These are phyloP conservation scores for Meteorus sp. DNA, from an alignment of 1,140 invertebrate genomes.

Conservation along the genomic window DNA sequence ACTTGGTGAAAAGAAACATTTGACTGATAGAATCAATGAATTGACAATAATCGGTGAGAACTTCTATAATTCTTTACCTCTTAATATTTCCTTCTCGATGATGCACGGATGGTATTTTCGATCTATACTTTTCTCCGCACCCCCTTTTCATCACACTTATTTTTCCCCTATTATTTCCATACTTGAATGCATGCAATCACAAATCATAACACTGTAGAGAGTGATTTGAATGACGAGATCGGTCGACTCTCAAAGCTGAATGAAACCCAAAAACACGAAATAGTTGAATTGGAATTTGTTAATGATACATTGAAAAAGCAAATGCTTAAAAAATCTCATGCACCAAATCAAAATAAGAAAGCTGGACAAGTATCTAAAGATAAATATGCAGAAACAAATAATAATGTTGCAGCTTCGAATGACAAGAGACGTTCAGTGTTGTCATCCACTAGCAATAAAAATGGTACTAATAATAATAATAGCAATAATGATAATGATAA, in stretches of 20 bases:
- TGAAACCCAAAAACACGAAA: constrained; percentile 49
- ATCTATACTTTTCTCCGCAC: neutral
- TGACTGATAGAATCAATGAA: constrained; percentile 59
- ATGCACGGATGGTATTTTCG: neutral
- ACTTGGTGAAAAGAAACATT: constrained; percentile 63
- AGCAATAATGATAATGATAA: constrained; percentile 31
- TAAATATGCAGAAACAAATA: neutral
- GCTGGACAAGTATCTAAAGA: constrained; percentile 12
- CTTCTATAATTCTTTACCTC: constrained; percentile 11
- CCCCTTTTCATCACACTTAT: too few species aligned
- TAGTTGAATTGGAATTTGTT: constrained; percentile 52
- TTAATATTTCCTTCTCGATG: neutral
- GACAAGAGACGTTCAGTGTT: too few species aligned
- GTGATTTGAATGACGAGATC: constrained; percentile 58
- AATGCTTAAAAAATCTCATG: constrained; percentile 4
- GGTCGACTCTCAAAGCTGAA: constrained; percentile 52
- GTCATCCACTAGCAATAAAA: neutral
- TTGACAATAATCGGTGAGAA: constrained; percentile 56
- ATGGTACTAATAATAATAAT: constrained; percentile 27
- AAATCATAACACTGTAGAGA: constrained; percentile 46
- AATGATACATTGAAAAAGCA: constrained; percentile 38
- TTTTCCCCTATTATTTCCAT: too few species aligned
- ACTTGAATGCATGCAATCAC: neutral
- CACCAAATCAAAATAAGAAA: constrained; percentile 7
- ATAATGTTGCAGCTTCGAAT: constrained; percentile 6